Conservation (phyloP, 2,888 invertebrate genomes). For the Apamea epomidion region DNA sequence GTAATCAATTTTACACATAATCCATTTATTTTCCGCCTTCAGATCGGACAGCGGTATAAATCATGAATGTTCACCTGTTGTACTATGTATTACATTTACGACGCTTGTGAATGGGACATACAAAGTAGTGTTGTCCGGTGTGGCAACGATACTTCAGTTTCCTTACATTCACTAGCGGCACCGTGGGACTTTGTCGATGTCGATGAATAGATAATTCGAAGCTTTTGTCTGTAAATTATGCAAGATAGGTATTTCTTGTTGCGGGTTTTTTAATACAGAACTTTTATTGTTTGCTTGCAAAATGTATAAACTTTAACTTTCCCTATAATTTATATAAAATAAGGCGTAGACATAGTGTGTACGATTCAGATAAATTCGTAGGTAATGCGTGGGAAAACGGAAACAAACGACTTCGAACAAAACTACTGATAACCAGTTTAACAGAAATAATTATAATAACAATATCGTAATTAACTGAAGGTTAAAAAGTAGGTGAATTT, state of each 20-base stretch:
- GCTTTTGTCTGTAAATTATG: conserved; percentile 14
- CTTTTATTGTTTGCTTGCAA: conserved; percentile 32
- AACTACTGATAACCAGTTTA: neutral
- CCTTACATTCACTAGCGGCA: conserved; percentile 50
- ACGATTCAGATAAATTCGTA: conserved; percentile 2
- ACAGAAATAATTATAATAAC: neutral
- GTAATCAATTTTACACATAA: conserved; percentile 63
- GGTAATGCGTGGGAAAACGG: conserved; percentile 13
- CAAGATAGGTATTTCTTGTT: conserved; percentile 16
- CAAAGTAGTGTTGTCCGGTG: conserved; percentile 53
- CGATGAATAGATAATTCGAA: conserved; percentile 34
- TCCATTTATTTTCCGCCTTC: conserved; percentile 64
- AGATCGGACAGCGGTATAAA: conserved; percentile 56
- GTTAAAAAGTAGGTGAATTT: neutral
- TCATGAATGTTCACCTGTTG: conserved; percentile 66
- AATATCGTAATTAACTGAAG: neutral
- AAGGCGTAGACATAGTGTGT: neutral
- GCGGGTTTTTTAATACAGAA: neutral
- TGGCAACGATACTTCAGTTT: conserved; percentile 48
- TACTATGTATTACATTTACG: conserved; percentile 59
- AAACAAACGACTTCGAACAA: neutral
- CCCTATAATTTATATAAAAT: neutral
- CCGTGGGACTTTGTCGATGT: conserved; percentile 43
- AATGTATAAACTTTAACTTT: conserved; percentile 15
- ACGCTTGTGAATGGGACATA: conserved; percentile 62